A percentile compares a stretch with the other conserved stretches of the same genome.
Conservation (phyloP, 2,113 vertebrate species). For the Chionomys nivalis region DNA sequence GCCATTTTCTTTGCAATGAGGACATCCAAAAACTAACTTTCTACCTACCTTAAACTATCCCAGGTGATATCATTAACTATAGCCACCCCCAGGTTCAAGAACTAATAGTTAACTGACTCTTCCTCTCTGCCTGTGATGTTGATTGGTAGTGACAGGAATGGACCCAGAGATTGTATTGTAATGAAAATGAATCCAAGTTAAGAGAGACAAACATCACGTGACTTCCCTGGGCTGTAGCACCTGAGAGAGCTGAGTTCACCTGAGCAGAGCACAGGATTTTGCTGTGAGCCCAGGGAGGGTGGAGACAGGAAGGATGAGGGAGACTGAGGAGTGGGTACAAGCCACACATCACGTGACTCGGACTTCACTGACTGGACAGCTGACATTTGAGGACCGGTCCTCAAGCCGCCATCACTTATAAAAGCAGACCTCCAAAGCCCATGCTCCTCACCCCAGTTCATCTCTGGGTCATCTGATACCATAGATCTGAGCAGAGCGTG, state of each 20-base stretch:
- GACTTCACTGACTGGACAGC: neutral
- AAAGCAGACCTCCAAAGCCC: neutral
- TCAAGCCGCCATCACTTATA: neutral
- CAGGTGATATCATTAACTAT: neutral
- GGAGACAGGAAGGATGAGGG: neutral
- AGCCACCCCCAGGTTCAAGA: too few species aligned
- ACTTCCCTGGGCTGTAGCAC: neutral
- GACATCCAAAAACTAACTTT: neutral
- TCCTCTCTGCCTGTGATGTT: neutral
- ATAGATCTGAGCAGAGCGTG: neutral
- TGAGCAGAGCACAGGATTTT: neutral
- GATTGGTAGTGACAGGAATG: neutral
- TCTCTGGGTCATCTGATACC: neutral
- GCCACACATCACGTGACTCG: neutral
- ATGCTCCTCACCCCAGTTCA: fast-evolving
- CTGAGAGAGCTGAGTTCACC: neutral
- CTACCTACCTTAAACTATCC: neutral
- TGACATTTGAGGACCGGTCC: neutral
- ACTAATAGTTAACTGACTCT: neutral
- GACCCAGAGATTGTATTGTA: neutral
- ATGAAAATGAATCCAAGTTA: neutral
- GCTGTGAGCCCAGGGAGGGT: too few species aligned
- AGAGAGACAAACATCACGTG: neutral
- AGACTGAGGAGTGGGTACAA: too few species aligned
- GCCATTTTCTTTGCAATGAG: neutral